Evolutionary conservation across 2,113 vertebrate genomes (phyloP).

Genomic region (Notarius quadriscutis): DNA sequence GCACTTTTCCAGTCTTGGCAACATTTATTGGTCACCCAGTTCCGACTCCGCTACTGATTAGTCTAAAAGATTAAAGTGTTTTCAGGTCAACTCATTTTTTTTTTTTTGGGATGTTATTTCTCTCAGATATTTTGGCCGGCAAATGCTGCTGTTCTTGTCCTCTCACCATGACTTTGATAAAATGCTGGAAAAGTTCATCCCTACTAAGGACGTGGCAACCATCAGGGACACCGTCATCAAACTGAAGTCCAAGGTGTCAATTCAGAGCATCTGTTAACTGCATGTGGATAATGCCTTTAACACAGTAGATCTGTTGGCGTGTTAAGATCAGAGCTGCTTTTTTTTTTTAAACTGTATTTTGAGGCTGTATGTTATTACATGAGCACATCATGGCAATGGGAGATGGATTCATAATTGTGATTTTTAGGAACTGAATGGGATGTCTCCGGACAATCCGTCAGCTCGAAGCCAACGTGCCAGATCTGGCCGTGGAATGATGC

Average conservation of each 20-base stretch:
- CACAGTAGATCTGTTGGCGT: background rate
- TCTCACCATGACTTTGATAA: conserved; percentile 87
- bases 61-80: background rate
- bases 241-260: conserved; percentile 83
- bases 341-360: too few species aligned
- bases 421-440: conserved; percentile 85
- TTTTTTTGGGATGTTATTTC: background rate
- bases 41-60: background rate
- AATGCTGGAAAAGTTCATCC: conserved; percentile 83
- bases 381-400: background rate
- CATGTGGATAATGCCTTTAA: background rate
- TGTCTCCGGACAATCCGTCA: conserved; percentile 83
- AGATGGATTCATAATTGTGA: conserved; percentile 31
- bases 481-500: conserved; percentile 73
- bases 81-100: background rate
- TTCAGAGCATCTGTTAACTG: background rate
- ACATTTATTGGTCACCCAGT: background rate
- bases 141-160: conserved; percentile 87
- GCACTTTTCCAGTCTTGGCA: background rate
- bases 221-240: conserved; percentile 81
- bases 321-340: background rate
- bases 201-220: conserved; percentile 82
- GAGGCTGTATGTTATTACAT: background rate
- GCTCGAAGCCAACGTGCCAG: conserved; percentile 83
- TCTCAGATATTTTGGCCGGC: conserved; percentile 85